Conservation (phyloP, 2,113 vertebrate genomes). For the Lontra canadensis region DNA sequence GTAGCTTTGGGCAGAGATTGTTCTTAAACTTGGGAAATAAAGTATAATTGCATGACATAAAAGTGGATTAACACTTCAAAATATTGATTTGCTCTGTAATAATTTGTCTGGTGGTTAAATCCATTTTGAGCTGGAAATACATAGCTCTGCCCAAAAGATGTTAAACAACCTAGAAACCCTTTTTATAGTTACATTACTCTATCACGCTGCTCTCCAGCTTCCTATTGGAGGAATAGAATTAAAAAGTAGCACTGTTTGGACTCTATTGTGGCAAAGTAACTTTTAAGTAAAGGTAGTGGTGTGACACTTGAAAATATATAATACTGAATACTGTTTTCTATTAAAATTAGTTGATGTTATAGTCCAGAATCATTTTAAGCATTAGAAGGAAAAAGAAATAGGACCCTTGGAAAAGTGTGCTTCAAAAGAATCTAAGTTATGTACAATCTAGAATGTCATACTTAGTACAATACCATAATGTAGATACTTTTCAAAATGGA, state of each 20-base stretch:
- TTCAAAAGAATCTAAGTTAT: neutral
- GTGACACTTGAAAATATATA: neutral
- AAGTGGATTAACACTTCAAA: neutral
- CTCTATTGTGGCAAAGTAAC: neutral
- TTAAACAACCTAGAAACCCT: neutral
- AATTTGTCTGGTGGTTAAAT: slow-evolving; percentile 34
- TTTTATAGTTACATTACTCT: slow-evolving; percentile 17
- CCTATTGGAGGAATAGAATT: neutral
- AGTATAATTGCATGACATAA: neutral
- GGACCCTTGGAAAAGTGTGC: neutral
- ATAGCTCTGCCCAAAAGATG: neutral
- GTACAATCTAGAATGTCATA: neutral
- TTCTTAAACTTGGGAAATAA: neutral
- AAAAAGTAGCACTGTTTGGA: neutral
- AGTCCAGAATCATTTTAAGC: neutral
- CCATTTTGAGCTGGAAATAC: neutral
- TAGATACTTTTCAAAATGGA: neutral
- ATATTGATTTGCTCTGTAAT: neutral
- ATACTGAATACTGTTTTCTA: neutral
- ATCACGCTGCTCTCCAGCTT: neutral
- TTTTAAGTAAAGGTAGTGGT: neutral
- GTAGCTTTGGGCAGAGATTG: neutral
- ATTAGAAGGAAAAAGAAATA: neutral
- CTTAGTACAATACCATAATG: neutral
- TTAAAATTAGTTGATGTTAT: neutral